Evolutionary conservation across 2,113 vertebrate genomes (phyloP).

Genomic region (Platysteira castanea): DNA sequence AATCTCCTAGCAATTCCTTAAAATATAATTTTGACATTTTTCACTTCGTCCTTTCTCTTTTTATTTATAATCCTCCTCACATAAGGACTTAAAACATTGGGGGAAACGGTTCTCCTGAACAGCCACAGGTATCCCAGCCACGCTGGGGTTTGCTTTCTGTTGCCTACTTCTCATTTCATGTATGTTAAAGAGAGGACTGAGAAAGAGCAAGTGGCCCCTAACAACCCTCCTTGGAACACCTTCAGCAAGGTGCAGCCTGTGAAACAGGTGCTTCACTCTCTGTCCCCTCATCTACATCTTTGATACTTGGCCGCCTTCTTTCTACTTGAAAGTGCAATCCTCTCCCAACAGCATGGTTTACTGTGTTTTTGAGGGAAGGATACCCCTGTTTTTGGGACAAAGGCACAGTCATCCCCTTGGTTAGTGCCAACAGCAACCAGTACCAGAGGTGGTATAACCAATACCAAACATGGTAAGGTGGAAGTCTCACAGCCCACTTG

Average conservation of each 20-base stretch:
- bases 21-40: neutral
- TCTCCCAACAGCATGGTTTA: neutral
- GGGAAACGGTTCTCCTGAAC: neutral
- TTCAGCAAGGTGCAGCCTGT: neutral
- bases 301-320: neutral
- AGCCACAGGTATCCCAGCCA: neutral
- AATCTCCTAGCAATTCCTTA: neutral
- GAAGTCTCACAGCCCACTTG: neutral
- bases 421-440: neutral
- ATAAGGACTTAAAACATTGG: neutral
- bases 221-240: neutral
- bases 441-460: neutral
- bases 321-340: neutral
- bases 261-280: neutral
- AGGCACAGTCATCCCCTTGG: neutral
- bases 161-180: neutral
- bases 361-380: neutral
- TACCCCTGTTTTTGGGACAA: neutral
- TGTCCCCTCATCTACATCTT: neutral
- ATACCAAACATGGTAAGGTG: neutral
- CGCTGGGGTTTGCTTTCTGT: fast-evolving
- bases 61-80: neutral
- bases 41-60: neutral
- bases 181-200: neutral
- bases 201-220: neutral